A percentile compares a stretch with the other conserved stretches of the same genome.
These are phyloP conservation scores for Pycnomerus fuliginosus DNA, from an alignment of 2,888 invertebrate species.

Conservation along the genomic window DNA sequence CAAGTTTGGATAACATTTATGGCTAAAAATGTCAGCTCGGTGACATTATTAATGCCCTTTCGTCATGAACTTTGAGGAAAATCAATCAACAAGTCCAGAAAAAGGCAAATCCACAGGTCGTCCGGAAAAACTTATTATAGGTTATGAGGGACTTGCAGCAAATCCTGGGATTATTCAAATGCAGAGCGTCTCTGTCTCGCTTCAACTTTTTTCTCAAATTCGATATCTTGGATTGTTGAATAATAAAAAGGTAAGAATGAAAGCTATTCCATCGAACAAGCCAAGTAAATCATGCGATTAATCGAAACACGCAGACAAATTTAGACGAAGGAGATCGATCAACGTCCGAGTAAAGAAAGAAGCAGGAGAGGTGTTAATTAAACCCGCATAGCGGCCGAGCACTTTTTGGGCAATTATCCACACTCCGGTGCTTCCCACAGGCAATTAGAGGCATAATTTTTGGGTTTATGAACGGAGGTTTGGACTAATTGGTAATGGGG, in stretches of 20 bases:
- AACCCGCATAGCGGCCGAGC: no score
- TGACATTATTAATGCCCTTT: no score
- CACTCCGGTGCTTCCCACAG: constrained; percentile 2
- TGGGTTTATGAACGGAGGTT: constrained; percentile 3
- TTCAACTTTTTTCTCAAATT: no score
- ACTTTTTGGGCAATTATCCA: constrained; percentile 6
- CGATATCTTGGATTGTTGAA: no score
- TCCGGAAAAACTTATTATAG: constrained; percentile 15
- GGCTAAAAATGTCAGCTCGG: no score
- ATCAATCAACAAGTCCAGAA: constrained; percentile 10
- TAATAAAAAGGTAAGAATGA: neutral
- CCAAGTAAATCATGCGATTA: constrained; percentile 7
- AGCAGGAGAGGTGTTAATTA: no score
- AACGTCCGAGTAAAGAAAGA: constrained; percentile 12
- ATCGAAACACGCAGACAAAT: constrained; percentile 22
- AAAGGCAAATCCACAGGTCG: constrained; percentile 17
- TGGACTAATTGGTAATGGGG: constrained; percentile 2
- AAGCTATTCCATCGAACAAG: neutral
- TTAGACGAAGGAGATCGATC: constrained; percentile 21
- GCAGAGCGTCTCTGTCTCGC: constrained; percentile 8
- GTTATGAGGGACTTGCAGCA: constrained; percentile 14
- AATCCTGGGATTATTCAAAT: constrained; percentile 3
- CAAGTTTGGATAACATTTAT: no score
- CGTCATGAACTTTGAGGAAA: no score
- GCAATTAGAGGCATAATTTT: neutral